Percentiles rank a stretch among this genome's conserved stretches.
These are phyloP conservation scores for Coregonus ussuriensis DNA, from an alignment of 2,797 vertebrate genomes.

Conservation along the genomic window DNA sequence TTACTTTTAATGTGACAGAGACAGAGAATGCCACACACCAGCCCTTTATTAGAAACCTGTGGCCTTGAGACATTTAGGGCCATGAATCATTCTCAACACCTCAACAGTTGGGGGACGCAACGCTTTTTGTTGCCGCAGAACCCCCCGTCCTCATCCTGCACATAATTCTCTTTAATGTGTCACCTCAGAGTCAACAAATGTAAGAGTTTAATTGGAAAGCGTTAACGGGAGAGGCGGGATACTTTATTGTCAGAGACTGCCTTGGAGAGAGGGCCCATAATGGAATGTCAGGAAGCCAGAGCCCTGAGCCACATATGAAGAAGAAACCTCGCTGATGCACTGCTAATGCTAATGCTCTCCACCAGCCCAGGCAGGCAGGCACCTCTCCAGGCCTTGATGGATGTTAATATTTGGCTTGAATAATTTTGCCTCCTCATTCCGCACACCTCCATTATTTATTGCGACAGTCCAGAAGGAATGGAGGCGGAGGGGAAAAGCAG, in stretches of 20 bases:
- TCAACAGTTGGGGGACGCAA: not conserved
- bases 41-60: slow-evolving; percentile 67
- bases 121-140: not conserved
- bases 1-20: slow-evolving; percentile 78
- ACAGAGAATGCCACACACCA: slow-evolving; percentile 65
- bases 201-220: slow-evolving; percentile 67
- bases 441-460: slow-evolving; percentile 62
- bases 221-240: slow-evolving; percentile 28
- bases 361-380: slow-evolving; percentile 8
- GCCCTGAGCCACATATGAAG: not conserved
- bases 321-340: not conserved
- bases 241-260: slow-evolving; percentile 6
- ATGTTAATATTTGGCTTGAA: slow-evolving; percentile 52
- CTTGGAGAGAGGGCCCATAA: slow-evolving; percentile 43
- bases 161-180: slow-evolving; percentile 64
- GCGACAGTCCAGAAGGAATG: slow-evolving; percentile 41
- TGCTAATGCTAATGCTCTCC: not conserved
- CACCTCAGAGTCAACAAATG: slow-evolving; percentile 63
- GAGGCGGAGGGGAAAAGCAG: slow-evolving; percentile 62
- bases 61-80: slow-evolving; percentile 68
- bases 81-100: slow-evolving; percentile 26
- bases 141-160: slow-evolving; percentile 37
- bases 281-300: slow-evolving; percentile 30
- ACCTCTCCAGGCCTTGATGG: slow-evolving; percentile 26
- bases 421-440: slow-evolving; percentile 54